phyloP scores from a whole-genome alignment of 2,797 vertebrate species.

The Thripadectes ignobilis region DNA sequence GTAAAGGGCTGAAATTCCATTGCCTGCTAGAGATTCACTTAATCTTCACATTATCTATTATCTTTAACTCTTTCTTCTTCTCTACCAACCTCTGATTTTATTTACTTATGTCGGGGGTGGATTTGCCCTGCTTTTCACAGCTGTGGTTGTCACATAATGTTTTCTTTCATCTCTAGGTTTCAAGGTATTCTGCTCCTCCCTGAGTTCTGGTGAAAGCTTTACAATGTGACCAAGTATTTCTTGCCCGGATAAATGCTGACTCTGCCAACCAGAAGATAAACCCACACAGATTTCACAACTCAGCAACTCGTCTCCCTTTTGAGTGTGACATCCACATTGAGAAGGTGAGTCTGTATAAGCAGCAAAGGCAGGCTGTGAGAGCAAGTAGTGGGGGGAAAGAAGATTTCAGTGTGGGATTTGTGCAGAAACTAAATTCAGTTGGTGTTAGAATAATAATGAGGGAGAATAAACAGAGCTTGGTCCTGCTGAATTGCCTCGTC shows the following conservation, averaged over 20 bases:
- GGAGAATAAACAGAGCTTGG: neutral
- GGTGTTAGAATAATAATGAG: neutral
- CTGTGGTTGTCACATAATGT: neutral
- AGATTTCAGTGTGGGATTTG: neutral
- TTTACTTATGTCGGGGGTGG: neutral
- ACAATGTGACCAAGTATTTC: neutral
- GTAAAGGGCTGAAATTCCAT: neutral
- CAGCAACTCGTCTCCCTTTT: neutral
- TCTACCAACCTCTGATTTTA: neutral
- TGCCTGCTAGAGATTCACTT: neutral
- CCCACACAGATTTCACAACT: neutral
- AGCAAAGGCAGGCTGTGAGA: neutral
- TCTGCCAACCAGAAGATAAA: conserved; percentile 9
- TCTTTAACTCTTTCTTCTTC: neutral
- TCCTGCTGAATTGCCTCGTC: neutral
- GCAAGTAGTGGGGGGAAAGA: neutral
- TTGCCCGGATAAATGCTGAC: neutral
- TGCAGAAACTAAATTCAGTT: neutral
- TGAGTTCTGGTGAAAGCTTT: neutral
- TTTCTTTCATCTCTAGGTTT: neutral
- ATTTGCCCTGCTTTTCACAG: neutral
- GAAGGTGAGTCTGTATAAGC: neutral
- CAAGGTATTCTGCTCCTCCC: neutral
- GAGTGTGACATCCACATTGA: neutral
- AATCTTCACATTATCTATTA: neutral